A percentile compares a stretch with the other conserved stretches of the same genome.
phyloP scores from a whole-genome alignment of 2,113 vertebrate genomes.

The Python bivittatus region DNA sequence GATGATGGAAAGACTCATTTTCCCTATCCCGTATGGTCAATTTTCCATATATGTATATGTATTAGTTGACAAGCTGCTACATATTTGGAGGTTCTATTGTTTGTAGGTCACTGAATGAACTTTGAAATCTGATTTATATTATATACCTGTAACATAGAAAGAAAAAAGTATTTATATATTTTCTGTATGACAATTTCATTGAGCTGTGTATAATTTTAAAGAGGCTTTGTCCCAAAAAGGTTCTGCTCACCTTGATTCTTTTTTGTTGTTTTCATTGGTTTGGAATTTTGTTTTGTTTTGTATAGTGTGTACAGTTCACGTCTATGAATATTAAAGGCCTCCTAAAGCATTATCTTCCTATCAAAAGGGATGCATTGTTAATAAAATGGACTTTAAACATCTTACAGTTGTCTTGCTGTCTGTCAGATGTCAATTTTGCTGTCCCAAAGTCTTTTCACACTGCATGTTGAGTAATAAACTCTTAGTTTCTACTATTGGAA shows the following conservation, averaged over 20 bases:
- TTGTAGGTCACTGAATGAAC: slow-evolving; percentile 89
- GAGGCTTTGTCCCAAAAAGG: slow-evolving; percentile 78
- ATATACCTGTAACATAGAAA: slow-evolving; percentile 97
- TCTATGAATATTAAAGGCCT: slow-evolving; percentile 91
- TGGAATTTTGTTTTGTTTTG: slow-evolving; percentile 66
- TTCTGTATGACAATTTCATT: slow-evolving; percentile 95
- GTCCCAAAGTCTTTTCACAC: neutral
- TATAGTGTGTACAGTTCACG: slow-evolving; percentile 94
- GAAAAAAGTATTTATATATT: slow-evolving; percentile 98
- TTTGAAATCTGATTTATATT: slow-evolving; percentile 93
- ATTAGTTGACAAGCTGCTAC: slow-evolving; percentile 82
- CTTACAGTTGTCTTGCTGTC: slow-evolving; percentile 52
- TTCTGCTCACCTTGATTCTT: slow-evolving; percentile 80
- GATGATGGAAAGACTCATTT: slow-evolving; percentile 61
- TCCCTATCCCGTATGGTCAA: slow-evolving; percentile 57
- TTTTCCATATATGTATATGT: slow-evolving; percentile 41
- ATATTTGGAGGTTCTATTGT: slow-evolving; percentile 80
- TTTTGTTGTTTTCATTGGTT: slow-evolving; percentile 66
- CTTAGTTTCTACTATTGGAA: neutral
- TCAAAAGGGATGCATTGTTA: slow-evolving; percentile 97
- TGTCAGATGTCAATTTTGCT: neutral
- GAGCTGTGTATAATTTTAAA: slow-evolving; percentile 85
- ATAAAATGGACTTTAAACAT: slow-evolving; percentile 86
- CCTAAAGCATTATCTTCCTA: slow-evolving; percentile 86
- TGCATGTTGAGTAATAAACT: neutral